Base-by-base conservation (phyloP, 2,113 vertebrate species). In the Philantomba maxwellii region DNA sequence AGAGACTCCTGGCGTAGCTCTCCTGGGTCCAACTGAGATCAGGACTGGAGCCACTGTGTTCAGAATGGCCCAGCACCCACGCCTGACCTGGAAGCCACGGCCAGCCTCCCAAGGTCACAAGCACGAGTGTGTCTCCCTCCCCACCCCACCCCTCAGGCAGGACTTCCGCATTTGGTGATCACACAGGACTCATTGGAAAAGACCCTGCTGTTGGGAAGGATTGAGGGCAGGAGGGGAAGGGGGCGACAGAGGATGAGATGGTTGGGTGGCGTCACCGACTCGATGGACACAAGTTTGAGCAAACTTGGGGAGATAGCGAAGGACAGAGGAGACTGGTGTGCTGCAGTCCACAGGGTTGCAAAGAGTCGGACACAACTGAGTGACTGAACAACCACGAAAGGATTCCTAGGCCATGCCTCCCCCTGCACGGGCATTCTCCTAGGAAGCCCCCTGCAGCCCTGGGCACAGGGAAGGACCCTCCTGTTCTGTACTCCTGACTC, bases 141-240 rank as follows among this genome's bases (percentile, higher is more conserved):
- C 49, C 25, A 19, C 21, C 11, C 39, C 70, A 26, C 70, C 5
- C 1, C 10, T 39, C 5, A 33, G 19, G 33, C 2, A 51, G 36
- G n/a, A 6, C 51, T 39, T n/a, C 83, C 2, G 0, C 17, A 15
- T 80, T 45, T 39, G 5, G 0, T 3, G 64, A 49, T 39, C 12
- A 23, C 49, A 16, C 6, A 2, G 11, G 21, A 8, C 28, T 19
- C 87, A 26, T 0, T 43, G 21, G 39, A 43, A 43, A 75, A 75
- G 70, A 43, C 39, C 23, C 70, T 43, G 70, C 3, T 75, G 70
- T 23, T 7, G 70, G 70, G 23, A 75, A 75, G 39, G 23, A 75
- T 15, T 43, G 23, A 26, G 23, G 39, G 70, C 39, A 75, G 39
- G 21, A 75, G 39, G 70, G 39, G 39, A 43, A 75, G 70, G 6